These are phyloP conservation scores for Buteo buteo DNA, from an alignment of 2,113 vertebrate genomes.

Conservation along the genomic window DNA sequence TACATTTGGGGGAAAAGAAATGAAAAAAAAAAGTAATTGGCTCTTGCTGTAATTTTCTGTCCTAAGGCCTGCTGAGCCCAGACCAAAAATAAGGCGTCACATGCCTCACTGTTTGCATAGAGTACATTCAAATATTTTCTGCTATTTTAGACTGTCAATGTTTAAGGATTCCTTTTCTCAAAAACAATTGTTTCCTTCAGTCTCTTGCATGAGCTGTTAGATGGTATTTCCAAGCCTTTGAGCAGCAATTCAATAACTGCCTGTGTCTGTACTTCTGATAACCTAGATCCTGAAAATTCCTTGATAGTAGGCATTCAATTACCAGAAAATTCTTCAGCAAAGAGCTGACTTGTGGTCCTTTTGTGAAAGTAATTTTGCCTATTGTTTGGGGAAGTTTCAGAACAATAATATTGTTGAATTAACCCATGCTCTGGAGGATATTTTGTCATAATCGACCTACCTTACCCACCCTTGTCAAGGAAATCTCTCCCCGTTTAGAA, in stretches of 20 bases:
- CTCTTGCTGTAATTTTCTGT: neutral
- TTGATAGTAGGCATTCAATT: neutral
- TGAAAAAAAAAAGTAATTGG: neutral
- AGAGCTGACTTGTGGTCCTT: neutral
- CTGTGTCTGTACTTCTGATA: neutral
- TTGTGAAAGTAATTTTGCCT: neutral
- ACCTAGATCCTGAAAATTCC: neutral
- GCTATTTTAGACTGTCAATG: neutral
- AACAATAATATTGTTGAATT: neutral
- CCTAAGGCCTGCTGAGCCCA: neutral
- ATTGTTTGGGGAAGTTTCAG: neutral
- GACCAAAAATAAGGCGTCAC: neutral
- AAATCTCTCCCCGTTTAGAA: neutral
- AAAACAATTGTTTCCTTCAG: neutral
- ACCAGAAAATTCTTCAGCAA: neutral
- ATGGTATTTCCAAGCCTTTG: neutral
- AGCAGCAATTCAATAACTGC: neutral
- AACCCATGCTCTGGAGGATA: neutral
- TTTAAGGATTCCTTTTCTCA: slow-evolving; percentile 7
- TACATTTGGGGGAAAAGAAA: neutral
- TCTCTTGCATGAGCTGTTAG: neutral
- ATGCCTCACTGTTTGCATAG: neutral
- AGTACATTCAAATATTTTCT: neutral
- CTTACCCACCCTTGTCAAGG: neutral
- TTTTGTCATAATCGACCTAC: neutral